Evolutionary conservation across 2,888 invertebrate genomes (phyloP), one percentile per base, ranked within the genome.

Genomic region (Pollenia labialis): DNA sequence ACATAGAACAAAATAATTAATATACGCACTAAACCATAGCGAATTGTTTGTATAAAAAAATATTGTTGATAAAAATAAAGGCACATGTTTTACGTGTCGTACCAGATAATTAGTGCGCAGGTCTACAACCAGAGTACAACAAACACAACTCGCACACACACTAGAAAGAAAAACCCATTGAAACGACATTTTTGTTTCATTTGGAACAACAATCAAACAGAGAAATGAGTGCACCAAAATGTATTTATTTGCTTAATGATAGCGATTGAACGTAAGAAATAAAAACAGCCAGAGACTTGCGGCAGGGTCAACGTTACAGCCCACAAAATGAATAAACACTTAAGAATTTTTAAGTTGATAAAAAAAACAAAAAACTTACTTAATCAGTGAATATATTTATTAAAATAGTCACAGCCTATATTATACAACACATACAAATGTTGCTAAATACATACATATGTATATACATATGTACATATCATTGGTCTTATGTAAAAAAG

Each of bases 121-220:
- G 81, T 81, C 81, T 81, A 56, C 81, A 66, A 72, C 32, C 54
- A 81, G 64, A 81, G 48, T n/a, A 72, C 52, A 72, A 72, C 40
- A 64, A 48, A 16, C 12, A 64, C 12, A 23, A 32, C 32, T 32
- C 6, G 32, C 32, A 32, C 32, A 32, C 32, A 32, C 32, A 32
- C 32, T 23, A 44, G 12, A 44, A 52, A 48, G 4, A 62, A 56
- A 7, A 50, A 16, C 18, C 12, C 12, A 44, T 18, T 42, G 9
- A 66, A 58, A 68, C 68, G 48, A 48, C 42, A 54, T 44, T 66
- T 44, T 56, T 42, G 69, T 54, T 54, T 68, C n/a, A n/a, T 50
- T 50, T 48, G 14, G 11, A 46, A 58, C 7, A 44, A 64, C 62
- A 48, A 46, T 8, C 16, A 16, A 18, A 23, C 32, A 16, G 50